Conservation (phyloP, 2,797 vertebrate species). For the Malurus leucopterus region DNA sequence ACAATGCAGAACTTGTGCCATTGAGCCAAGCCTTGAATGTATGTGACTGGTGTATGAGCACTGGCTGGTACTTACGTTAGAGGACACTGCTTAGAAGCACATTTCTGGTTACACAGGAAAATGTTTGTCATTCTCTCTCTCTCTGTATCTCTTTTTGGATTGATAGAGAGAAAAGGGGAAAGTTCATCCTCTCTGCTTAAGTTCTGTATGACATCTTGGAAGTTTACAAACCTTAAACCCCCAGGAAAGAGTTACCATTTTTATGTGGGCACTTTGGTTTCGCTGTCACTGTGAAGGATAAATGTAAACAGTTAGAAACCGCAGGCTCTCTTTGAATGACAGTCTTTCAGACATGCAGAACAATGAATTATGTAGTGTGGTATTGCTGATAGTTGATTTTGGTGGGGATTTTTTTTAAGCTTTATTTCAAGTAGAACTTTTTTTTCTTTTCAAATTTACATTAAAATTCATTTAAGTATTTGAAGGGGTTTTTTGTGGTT, state of each 20-base stretch:
- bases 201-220: conserved; percentile 47
- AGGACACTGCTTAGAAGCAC: conserved; percentile 38
- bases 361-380: conserved; percentile 21
- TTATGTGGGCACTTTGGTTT: conserved; percentile 51
- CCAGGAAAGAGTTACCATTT: background rate
- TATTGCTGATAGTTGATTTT: conserved; percentile 30
- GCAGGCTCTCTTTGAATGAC: conserved; percentile 32
- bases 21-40: conserved; percentile 70
- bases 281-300: conserved; percentile 51
- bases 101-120: conserved; percentile 46
- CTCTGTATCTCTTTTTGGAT: background rate
- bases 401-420: background rate
- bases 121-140: conserved; percentile 33
- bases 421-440: background rate
- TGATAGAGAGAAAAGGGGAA: conserved; percentile 42
- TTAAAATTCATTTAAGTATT: background rate
- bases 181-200: conserved; percentile 2
- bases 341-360: conserved; percentile 34
- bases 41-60: conserved; percentile 32
- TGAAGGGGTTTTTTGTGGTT: background rate
- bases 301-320: conserved; percentile 39
- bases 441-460: background rate
- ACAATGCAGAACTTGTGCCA: conserved; percentile 55
- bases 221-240: conserved; percentile 43
- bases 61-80: conserved; percentile 38